These are phyloP conservation scores for Epizoanthus illoricatus DNA, from an alignment of 92 coral and sea anemone species.

Conservation along the genomic window DNA sequence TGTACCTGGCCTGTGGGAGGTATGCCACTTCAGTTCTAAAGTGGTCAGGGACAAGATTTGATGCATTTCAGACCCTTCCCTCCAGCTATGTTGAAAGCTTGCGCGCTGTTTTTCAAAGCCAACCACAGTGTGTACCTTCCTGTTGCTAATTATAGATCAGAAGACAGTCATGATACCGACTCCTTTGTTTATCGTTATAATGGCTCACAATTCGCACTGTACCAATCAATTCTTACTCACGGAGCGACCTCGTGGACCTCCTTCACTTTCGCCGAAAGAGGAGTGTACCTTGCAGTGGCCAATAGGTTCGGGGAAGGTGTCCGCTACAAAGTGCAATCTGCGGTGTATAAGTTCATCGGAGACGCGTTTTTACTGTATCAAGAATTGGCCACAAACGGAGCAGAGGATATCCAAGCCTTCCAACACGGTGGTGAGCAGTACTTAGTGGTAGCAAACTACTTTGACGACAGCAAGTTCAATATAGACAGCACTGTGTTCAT, in stretches of 20 bases:
- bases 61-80: neutral
- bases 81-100: neutral
- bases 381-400: neutral
- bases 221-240: neutral
- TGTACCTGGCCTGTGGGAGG: neutral
- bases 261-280: too few species aligned
- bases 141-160: neutral
- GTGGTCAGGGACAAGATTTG: neutral
- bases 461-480: neutral
- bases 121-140: neutral
- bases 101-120: neutral
- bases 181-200: too few species aligned
- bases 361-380: neutral
- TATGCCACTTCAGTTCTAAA: neutral
- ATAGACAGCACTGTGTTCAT: constrained; percentile 2
- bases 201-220: neutral
- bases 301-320: neutral
- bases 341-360: too few species aligned
- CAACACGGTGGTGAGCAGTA: neutral
- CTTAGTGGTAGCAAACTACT: neutral
- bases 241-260: too few species aligned
- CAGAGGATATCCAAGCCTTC: neutral
- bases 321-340: neutral
- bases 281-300: too few species aligned
- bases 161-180: too few species aligned